phyloP scores from a whole-genome alignment of 2,888 invertebrate species.

The Campoletis raptor region DNA sequence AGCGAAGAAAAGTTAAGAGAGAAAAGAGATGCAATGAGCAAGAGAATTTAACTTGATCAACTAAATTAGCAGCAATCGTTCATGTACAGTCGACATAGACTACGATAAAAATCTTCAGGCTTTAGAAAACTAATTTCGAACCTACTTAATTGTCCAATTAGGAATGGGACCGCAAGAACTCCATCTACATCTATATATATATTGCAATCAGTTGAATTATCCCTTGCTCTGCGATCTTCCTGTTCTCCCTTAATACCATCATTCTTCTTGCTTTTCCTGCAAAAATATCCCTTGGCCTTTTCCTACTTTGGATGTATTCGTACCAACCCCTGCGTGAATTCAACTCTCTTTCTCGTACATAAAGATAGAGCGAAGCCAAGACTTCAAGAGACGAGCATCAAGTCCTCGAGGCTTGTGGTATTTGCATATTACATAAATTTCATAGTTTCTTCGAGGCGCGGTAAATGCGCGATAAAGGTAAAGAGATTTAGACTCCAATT shows the following conservation, averaged over 20 bases:
- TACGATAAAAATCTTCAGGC: constrained; percentile 59
- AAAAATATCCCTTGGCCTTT: constrained; percentile 38
- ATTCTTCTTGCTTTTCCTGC: constrained; percentile 17
- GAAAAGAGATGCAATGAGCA: background rate
- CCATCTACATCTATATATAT: constrained; percentile 24
- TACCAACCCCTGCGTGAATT: constrained; percentile 19
- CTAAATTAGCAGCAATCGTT: constrained; percentile 35
- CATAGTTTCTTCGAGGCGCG: constrained; percentile 56
- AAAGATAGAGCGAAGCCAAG: constrained; percentile 23
- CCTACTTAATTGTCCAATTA: constrained; percentile 69
- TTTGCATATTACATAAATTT: constrained; percentile 68
- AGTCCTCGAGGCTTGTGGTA: constrained; percentile 38
- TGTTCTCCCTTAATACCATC: constrained; percentile 33
- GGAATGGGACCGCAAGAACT: constrained; percentile 57
- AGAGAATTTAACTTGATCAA: background rate
- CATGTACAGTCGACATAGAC: constrained; percentile 6
- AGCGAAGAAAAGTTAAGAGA: background rate
- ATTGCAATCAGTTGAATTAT: constrained; percentile 61
- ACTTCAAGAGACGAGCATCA: constrained; percentile 26
- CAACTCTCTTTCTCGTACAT: background rate
- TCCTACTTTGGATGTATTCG: constrained; percentile 5
- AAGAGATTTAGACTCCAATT: background rate
- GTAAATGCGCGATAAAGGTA: constrained; percentile 43
- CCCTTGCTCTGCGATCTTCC: constrained; percentile 55
- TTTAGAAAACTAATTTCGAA: constrained; percentile 64